phyloP scores from a whole-genome alignment of 2,113 vertebrate species.

The Corythaixoides concolor region DNA sequence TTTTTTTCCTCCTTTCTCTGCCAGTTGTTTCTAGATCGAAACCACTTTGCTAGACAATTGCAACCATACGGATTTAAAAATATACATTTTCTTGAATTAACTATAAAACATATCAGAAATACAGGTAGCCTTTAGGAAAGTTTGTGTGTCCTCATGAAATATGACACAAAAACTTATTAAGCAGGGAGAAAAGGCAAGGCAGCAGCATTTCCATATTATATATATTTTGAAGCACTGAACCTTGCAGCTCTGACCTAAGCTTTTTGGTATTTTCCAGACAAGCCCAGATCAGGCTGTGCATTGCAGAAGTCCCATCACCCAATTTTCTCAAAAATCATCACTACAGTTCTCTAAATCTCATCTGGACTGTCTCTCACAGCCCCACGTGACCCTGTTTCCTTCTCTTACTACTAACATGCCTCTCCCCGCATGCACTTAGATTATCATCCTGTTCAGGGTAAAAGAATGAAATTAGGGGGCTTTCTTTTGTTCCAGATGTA shows the following conservation, averaged over 20 bases:
- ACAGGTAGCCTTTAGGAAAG: not conserved
- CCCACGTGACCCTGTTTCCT: slow-evolving; percentile 34
- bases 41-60: slow-evolving; percentile 51
- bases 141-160: not conserved
- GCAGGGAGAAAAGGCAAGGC: not conserved
- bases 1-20: slow-evolving; percentile 65
- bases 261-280: slow-evolving; percentile 62
- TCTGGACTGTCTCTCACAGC: slow-evolving; percentile 29
- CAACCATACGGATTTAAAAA: slow-evolving; percentile 43
- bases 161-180: slow-evolving; percentile 10
- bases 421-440: not conserved
- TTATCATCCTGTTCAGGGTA: not conserved
- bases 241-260: slow-evolving; percentile 60
- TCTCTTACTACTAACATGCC: not conserved
- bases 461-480: not conserved
- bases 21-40: slow-evolving; percentile 64
- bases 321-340: slow-evolving; percentile 40
- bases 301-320: slow-evolving; percentile 34
- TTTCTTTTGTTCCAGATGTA: slow-evolving; percentile 26
- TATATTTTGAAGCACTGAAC: slow-evolving; percentile 48
- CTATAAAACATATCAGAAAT: not conserved
- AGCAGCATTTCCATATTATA: not conserved
- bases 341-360: not conserved
- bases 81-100: not conserved
- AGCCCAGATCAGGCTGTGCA: slow-evolving; percentile 12